Percentiles rank a stretch among this genome's conserved stretches.
These are phyloP conservation scores for Diaprepes abbreviatus DNA, from an alignment of 2,888 invertebrate species.

Conservation along the genomic window DNA sequence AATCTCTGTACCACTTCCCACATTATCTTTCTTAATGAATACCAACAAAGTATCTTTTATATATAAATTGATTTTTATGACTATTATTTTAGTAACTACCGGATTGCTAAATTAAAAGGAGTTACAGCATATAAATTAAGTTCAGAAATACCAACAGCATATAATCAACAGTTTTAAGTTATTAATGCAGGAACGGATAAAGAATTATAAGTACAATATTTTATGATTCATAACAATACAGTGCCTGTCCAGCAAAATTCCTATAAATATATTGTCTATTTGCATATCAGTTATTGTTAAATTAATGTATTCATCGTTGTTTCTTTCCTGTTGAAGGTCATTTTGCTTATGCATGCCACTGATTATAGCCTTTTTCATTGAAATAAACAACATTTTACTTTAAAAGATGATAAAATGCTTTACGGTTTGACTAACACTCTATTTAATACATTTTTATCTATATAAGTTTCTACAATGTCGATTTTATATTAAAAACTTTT, in stretches of 20 bases:
- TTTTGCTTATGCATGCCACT: slow-evolving; percentile 15
- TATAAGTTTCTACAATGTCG: too few species aligned
- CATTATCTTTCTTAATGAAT: too few species aligned
- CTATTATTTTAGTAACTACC: too few species aligned
- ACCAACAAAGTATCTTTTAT: too few species aligned
- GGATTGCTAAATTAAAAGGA: too few species aligned
- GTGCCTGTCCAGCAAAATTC: slow-evolving; percentile 26
- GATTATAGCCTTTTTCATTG: background rate
- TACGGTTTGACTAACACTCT: too few species aligned
- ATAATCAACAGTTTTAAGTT: background rate
- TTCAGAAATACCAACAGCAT: too few species aligned
- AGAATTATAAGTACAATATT: background rate
- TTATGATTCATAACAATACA: slow-evolving; percentile 5
- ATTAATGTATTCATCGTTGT: slow-evolving; percentile 36
- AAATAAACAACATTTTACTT: background rate
- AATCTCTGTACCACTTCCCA: too few species aligned
- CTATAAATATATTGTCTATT: slow-evolving; percentile 32
- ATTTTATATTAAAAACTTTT: too few species aligned
- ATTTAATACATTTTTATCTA: too few species aligned
- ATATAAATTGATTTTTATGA: too few species aligned
- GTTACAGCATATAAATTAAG: too few species aligned
- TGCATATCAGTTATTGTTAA: slow-evolving; percentile 38
- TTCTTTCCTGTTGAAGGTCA: slow-evolving; percentile 37
- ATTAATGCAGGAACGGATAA: background rate
- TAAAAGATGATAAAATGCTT: background rate